Base-by-base conservation (phyloP, 2,888 invertebrate genomes). In the Harpagoxenus sublaevis region DNA sequence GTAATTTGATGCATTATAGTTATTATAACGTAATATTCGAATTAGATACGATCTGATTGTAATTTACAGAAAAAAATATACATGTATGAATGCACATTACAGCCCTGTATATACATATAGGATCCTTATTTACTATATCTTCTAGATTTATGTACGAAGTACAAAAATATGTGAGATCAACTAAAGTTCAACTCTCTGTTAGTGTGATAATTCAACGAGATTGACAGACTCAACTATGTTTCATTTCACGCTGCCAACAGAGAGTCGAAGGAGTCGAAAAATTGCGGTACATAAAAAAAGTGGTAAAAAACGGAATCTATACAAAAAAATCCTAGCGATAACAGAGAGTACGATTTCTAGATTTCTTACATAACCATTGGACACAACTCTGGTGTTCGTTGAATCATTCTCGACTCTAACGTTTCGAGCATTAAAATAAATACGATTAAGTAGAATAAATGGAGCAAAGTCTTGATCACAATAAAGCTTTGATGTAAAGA, bases 401-500 rank as follows among this genome's bases (percentile, higher is more conserved):
- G 42, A 51, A 39, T 39, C 31, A 60, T 74, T 73, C 63, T 55
- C 23, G 10, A 15, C 45, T 57, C 68, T 66, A 28, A 48, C 51
- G 48, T 45, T 48, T 18, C 51, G 65, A 68, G 18, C 42, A 79
- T 87, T 57, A 66, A 78, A 84, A 70, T 85, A 89, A 78, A 78
- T 70, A 73, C 62, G 3, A 42, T 84, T 51, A 73, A 15, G 31
- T 79, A 77, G 18, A 62, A 48, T 28, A 31, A 39, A 3, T 55
- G 68, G 39, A 55, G 48, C 51, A 77, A 66, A 78, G 39, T 55
- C 4, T 42, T 15, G 15, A 77, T 66, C 77, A 78, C 66, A 78
- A 78, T 68, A 55, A 3, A 66, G 68, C 55, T 78, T 78, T 31
- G 55, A 55, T 77, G 53, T 66, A 78, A 65, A 51, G 51, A 65